Base-by-base conservation (phyloP, 23 tunicate genomes). In the Clavelina lepadiformis region DNA sequence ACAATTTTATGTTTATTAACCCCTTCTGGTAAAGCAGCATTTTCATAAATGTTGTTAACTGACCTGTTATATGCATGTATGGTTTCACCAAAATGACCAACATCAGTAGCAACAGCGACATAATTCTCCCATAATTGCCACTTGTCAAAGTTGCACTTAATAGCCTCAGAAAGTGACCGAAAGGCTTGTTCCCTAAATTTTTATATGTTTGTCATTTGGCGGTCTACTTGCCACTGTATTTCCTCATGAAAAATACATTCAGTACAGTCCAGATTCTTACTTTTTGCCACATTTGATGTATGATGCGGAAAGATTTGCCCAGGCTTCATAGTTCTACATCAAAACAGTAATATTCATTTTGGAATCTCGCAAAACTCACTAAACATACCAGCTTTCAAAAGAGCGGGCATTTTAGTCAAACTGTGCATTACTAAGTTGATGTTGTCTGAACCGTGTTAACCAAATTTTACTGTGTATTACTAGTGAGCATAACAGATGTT, bases 41-140 rank as follows among this genome's bases (percentile, higher is more conserved):
- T 61, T 29, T 61, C 25, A 31, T 61, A 0, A 29, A 28, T 13
- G 50, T 32, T 19, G 15, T 31, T 13, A 8, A 65, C 72, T n/a
- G 21, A 83, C 87, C 86, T 82, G 81, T 61, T 62, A 50, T 91
- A 91, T 0, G 86, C 81, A 0, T 59, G 22, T 18, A 91, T 57
- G 1, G 72, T 82, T 56, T 78, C 86, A 58, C 27, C 24, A 50
- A 91, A 91, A 3, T 91, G 77, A 2, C 98, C 98, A 34, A 75
- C 69, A 37, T 91, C 98, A 4, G 74, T 72, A 21, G 67, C 28
- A 1, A 91, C 54, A 26, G 72, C 72, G 3, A 84, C 25, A 57
- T 58, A 84, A 51, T 91, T 91, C 61, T 91, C 98, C 98, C 98
- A 91, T 65, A 91, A 59, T 54, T 91, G 73, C 93, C 93, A 91